Evolutionary conservation across 1,140 invertebrate species (phyloP).

Genomic region (Eulimnadia texana): DNA sequence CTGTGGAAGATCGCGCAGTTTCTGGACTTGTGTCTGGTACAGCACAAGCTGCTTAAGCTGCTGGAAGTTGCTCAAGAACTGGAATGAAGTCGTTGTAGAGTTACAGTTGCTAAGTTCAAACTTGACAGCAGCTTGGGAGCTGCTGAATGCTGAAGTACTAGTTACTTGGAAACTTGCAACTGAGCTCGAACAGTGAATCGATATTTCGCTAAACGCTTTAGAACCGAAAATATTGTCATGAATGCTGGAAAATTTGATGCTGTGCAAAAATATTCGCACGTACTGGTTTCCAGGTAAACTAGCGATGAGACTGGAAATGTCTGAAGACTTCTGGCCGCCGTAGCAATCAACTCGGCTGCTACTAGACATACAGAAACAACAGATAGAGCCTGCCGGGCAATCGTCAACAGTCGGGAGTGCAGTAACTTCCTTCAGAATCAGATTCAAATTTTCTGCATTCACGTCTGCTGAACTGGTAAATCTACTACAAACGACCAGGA

Average conservation of each 20-base stretch:
- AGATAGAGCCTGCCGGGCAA: background rate
- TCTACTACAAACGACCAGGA: too few relatives aligned
- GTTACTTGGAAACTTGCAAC: background rate
- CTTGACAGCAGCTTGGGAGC: background rate
- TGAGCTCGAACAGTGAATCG: background rate
- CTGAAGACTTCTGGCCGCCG: too few relatives aligned
- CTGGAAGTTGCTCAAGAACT: background rate
- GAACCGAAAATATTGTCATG: background rate
- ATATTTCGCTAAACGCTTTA: background rate
- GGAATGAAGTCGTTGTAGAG: background rate
- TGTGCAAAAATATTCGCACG: background rate
- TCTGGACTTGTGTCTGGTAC: background rate
- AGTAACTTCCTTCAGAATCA: background rate
- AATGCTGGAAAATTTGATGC: background rate
- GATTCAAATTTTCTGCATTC: background rate
- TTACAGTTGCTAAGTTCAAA: background rate
- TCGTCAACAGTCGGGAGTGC: background rate
- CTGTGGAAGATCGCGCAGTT: background rate
- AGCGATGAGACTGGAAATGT: background rate
- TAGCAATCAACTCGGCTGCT: background rate
- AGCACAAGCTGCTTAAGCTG: background rate
- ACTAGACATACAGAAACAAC: background rate
- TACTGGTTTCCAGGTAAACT: background rate
- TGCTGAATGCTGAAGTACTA: background rate
- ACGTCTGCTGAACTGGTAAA: too few relatives aligned